Conservation (phyloP, 2,888 invertebrate species). For the Elegia similella region DNA sequence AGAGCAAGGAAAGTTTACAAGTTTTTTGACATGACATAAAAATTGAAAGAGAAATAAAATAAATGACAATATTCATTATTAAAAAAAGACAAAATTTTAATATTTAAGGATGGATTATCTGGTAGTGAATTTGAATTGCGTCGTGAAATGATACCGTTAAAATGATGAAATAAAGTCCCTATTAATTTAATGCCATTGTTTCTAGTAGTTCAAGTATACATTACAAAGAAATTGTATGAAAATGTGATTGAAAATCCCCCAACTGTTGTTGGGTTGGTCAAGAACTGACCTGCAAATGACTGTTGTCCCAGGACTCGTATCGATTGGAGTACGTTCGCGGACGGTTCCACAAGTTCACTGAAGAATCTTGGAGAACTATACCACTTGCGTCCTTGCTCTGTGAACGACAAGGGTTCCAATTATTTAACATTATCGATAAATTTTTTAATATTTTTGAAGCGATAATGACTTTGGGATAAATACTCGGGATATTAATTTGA, state of each 20-base stretch:
- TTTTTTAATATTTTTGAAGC: neutral
- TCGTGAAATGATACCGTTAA: too few species aligned
- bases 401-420: slow-evolving; percentile 50
- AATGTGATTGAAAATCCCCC: neutral
- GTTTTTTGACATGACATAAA: too few species aligned
- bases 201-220: too few species aligned
- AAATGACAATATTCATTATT: too few species aligned
- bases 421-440: neutral
- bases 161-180: too few species aligned
- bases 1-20: neutral
- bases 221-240: neutral
- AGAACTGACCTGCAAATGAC: slow-evolving; percentile 71
- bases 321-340: slow-evolving; percentile 90
- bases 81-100: too few species aligned
- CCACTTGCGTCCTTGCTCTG: slow-evolving; percentile 87
- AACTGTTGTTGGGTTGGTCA: slow-evolving; percentile 26
- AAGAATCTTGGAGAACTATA: slow-evolving; percentile 85
- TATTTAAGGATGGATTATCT: too few species aligned
- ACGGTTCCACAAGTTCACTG: slow-evolving; percentile 90
- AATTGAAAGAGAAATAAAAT: too few species aligned
- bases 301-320: slow-evolving; percentile 89
- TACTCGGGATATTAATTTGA: neutral
- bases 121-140: too few species aligned
- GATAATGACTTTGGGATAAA: neutral
- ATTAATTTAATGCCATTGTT: too few species aligned